Evolutionary conservation across 2,888 invertebrate genomes (phyloP).

Genomic region (Epinotia brunnichana): DNA sequence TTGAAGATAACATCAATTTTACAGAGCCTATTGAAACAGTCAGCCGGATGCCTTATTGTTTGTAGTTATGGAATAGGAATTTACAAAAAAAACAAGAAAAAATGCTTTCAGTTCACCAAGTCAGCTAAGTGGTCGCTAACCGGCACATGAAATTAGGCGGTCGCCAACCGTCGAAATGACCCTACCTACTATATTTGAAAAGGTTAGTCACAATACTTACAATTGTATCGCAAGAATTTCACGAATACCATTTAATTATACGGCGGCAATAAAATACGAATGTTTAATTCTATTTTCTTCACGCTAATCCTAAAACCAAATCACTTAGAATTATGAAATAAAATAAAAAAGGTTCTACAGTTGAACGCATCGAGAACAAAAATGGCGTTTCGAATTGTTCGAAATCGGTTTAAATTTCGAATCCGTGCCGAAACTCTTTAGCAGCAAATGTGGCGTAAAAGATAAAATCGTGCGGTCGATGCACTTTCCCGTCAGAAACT

Average conservation of each 20-base stretch:
- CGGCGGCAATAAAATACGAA: slow-evolving; percentile 26
- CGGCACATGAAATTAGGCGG: no score
- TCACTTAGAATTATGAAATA: slow-evolving; percentile 42
- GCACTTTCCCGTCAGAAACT: slow-evolving; percentile 55
- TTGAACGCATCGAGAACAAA: slow-evolving; percentile 54
- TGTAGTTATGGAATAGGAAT: no score
- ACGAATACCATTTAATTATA: slow-evolving; percentile 33
- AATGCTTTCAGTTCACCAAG: no score
- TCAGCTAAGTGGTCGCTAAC: no score
- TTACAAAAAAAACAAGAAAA: no score
- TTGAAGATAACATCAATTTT: no score
- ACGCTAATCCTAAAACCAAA: slow-evolving; percentile 41
- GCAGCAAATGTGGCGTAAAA: slow-evolving; percentile 71
- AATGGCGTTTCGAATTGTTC: slow-evolving; percentile 65
- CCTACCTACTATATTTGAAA: no score
- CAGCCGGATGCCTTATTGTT: no score
- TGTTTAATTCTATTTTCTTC: slow-evolving; percentile 39
- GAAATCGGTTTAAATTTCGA: slow-evolving; percentile 67
- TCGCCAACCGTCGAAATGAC: no score
- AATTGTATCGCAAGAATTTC: neutral
- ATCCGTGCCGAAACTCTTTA: slow-evolving; percentile 72
- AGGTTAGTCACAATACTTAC: neutral
- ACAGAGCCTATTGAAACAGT: no score
- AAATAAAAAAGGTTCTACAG: slow-evolving; percentile 46
- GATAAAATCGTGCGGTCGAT: slow-evolving; percentile 72